phyloP scores from a whole-genome alignment of 2,888 invertebrate species.

The Hydrotaea diabolus region DNA sequence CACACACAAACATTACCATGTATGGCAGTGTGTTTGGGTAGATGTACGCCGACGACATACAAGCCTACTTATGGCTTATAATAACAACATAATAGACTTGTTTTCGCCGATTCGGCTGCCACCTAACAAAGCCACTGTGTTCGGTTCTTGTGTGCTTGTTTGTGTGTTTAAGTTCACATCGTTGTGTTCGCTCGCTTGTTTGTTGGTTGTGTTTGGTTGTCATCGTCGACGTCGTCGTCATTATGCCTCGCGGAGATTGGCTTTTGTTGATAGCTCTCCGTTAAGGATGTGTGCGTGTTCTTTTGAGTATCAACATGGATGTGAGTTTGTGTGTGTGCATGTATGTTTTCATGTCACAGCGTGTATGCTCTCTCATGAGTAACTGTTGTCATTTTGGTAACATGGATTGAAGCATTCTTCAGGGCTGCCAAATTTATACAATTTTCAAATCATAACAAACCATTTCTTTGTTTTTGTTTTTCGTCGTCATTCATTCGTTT shows the following conservation, averaged over 20 bases:
- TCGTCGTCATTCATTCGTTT: neutral
- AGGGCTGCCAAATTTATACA: conserved; percentile 18
- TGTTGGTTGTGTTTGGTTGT: too few relatives aligned
- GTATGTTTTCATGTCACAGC: conserved; percentile 28
- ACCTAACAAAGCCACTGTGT: neutral
- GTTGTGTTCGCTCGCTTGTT: too few relatives aligned
- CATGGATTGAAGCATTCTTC: conserved; percentile 33
- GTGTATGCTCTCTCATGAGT: neutral
- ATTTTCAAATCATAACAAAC: conserved; percentile 24
- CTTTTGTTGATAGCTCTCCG: too few relatives aligned
- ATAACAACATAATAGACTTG: conserved; percentile 41
- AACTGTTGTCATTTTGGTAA: neutral
- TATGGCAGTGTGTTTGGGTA: neutral
- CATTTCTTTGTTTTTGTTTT: neutral
- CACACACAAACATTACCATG: neutral
- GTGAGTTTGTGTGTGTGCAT: neutral
- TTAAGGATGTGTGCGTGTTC: too few relatives aligned
- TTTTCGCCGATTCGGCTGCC: conserved; percentile 12
- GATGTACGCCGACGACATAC: neutral
- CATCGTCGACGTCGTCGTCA: too few relatives aligned
- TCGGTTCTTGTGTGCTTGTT: neutral
- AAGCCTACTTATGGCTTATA: conserved; percentile 23
- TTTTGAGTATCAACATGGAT: too few relatives aligned
- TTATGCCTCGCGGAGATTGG: neutral
- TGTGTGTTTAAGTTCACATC: neutral